phyloP scores from a whole-genome alignment of 2,797 vertebrate species.

The Thaleichthys pacificus region DNA sequence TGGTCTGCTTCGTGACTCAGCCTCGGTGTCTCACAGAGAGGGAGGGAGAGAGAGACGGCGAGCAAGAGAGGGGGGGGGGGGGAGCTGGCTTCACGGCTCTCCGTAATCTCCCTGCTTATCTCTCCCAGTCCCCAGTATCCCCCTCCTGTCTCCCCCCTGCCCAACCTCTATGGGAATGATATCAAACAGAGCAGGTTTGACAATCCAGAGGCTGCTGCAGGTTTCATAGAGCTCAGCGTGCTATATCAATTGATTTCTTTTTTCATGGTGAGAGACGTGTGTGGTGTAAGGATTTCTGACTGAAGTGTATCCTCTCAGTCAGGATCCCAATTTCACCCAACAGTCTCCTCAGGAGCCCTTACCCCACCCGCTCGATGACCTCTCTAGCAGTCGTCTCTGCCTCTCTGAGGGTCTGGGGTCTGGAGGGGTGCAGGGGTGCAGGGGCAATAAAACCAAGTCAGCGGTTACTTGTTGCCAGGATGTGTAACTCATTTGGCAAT shows the following conservation, averaged over 20 bases:
- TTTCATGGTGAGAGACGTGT: slow-evolving; percentile 16
- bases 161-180: slow-evolving; percentile 51
- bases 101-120: slow-evolving; percentile 60
- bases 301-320: slow-evolving; percentile 53
- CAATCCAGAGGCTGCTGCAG: slow-evolving; percentile 49
- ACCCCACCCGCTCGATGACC: slow-evolving; percentile 45
- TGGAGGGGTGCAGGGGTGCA: background rate
- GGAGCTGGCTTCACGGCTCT: too few species aligned
- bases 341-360: slow-evolving; percentile 47
- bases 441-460: too few species aligned
- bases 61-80: too few species aligned
- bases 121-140: slow-evolving; percentile 25
- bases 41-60: too few species aligned
- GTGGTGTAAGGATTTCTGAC: slow-evolving; percentile 48
- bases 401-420: background rate
- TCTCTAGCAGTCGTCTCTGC: slow-evolving; percentile 50
- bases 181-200: slow-evolving; percentile 57
- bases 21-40: background rate
- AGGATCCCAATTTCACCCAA: slow-evolving; percentile 51
- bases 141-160: background rate
- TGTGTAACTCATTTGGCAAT: too few species aligned
- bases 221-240: slow-evolving; percentile 50
- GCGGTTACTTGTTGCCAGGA: too few species aligned
- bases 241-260: slow-evolving; percentile 68
- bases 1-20: background rate